A percentile compares a stretch with the other conserved stretches of the same genome.
phyloP scores from a whole-genome alignment of 2,113 vertebrate genomes.

The Prionailurus bengalensis region DNA sequence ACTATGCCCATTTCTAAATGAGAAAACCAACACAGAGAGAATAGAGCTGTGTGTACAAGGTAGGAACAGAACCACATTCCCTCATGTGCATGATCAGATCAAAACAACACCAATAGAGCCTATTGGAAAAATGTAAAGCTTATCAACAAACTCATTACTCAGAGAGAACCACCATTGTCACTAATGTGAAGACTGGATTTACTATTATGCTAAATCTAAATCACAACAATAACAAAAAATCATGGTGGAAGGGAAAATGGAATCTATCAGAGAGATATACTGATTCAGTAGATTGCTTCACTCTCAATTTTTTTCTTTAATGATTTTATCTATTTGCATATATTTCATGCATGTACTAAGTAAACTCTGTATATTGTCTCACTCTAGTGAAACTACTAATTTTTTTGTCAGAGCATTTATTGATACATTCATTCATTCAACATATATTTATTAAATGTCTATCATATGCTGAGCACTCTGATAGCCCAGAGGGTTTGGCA shows the following conservation, averaged over 20 bases:
- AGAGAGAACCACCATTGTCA: not conserved
- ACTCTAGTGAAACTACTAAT: not conserved
- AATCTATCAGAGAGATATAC: not conserved
- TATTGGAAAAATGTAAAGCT: not conserved
- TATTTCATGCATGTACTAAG: not conserved
- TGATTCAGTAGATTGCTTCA: not conserved
- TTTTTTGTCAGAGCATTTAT: not conserved
- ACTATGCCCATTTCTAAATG: not conserved
- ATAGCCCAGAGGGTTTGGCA: not conserved
- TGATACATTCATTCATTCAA: not conserved
- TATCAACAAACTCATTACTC: not conserved
- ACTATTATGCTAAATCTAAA: conserved; percentile 18
- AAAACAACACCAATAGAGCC: not conserved
- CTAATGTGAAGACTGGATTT: not conserved
- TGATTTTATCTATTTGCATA: not conserved
- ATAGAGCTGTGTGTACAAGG: not conserved
- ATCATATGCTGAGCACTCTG: not conserved
- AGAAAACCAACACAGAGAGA: not conserved
- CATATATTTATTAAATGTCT: not conserved
- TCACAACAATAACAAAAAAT: not conserved
- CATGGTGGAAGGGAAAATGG: not conserved
- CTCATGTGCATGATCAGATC: not conserved
- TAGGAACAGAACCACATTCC: not conserved
- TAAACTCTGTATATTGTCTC: not conserved
- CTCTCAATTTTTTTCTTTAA: not conserved